These are phyloP conservation scores for Micoletzkya japonica DNA, from an alignment of 2,888 invertebrate genomes.

Conservation along the genomic window DNA sequence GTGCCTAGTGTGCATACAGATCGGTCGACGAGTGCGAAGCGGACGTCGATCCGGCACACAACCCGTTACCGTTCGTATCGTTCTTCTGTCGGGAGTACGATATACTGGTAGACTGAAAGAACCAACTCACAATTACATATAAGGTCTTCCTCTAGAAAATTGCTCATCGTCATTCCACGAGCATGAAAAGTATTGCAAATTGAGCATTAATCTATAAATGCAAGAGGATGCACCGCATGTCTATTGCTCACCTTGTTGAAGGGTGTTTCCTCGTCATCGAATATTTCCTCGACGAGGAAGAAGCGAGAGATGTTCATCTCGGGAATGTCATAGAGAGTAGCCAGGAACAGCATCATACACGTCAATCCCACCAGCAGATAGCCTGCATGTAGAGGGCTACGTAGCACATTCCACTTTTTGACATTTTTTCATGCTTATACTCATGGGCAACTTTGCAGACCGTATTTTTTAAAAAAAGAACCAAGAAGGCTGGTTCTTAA, in stretches of 20 bases:
- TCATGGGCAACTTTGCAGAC: not conserved
- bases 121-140: not conserved
- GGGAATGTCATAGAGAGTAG: constrained; percentile 85
- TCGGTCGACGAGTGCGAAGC: constrained; percentile 7
- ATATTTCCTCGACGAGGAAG: constrained; percentile 34
- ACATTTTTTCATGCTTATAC: not conserved
- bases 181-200: too few species aligned
- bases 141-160: too few species aligned
- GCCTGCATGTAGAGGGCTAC: constrained; percentile 67
- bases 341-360: constrained; percentile 81
- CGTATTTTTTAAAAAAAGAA: not conserved
- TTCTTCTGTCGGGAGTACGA: not conserved
- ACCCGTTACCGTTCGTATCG: not conserved
- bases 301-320: constrained; percentile 77
- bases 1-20: constrained; percentile 1
- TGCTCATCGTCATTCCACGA: not conserved
- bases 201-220: too few species aligned
- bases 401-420: not conserved
- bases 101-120: not conserved
- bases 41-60: not conserved
- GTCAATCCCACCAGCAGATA: constrained; percentile 81
- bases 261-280: constrained; percentile 1
- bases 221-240: too few species aligned
- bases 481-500: not conserved
- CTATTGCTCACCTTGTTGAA: constrained; percentile 7